phyloP scores from a whole-genome alignment of 2,888 invertebrate genomes.

The Glyphotaelius pellucidus region DNA sequence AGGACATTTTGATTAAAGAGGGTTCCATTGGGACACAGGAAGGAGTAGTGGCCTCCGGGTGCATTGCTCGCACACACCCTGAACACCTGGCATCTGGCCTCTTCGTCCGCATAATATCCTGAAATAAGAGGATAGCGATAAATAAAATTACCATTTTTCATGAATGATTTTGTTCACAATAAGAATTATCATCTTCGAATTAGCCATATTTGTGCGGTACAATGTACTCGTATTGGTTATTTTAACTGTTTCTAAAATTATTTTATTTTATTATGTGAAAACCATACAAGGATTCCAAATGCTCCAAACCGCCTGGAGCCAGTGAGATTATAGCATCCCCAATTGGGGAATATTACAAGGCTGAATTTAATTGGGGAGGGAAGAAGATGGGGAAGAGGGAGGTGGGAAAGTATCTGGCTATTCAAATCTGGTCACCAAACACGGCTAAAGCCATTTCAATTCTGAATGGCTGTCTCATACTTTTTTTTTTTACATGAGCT shows the following conservation, averaged over 20 bases:
- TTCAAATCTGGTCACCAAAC: too few species aligned
- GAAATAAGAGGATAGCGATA: slow-evolving; percentile 67
- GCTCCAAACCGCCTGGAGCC: too few species aligned
- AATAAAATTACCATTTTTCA: background rate
- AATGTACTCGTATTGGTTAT: background rate
- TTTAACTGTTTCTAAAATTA: background rate
- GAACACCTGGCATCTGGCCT: slow-evolving; percentile 82
- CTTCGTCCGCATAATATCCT: slow-evolving; percentile 83
- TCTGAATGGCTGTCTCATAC: too few species aligned
- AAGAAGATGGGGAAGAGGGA: too few species aligned
- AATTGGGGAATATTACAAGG: too few species aligned
- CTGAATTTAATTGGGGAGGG: too few species aligned
- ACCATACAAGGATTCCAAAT: too few species aligned
- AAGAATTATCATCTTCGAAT: background rate
- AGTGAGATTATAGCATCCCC: too few species aligned
- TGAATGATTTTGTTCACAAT: background rate
- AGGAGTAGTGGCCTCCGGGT: slow-evolving; percentile 78
- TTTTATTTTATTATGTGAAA: too few species aligned
- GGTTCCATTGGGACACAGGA: slow-evolving; percentile 83
- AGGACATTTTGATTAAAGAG: slow-evolving; percentile 82
- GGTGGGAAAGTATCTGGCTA: too few species aligned
- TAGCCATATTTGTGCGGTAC: background rate
- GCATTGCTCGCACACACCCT: slow-evolving; percentile 80
- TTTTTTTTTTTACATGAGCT: too few species aligned
- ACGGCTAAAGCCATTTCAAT: too few species aligned